Percentiles rank a stretch among this genome's conserved stretches.
These are phyloP conservation scores for Solea solea DNA, from an alignment of 2,113 vertebrate species.

Conservation along the genomic window DNA sequence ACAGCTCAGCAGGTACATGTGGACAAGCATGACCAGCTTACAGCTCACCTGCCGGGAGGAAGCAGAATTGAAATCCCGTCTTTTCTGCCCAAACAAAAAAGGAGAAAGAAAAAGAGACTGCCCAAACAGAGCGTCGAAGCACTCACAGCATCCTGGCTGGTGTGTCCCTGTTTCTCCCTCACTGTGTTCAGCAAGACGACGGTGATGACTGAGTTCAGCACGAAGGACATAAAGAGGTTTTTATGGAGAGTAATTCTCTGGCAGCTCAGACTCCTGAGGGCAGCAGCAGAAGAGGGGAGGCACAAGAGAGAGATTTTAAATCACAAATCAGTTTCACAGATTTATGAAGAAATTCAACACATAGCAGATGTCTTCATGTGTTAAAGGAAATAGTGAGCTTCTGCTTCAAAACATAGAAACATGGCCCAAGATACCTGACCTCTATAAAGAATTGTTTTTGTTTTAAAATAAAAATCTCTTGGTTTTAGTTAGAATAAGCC, in stretches of 20 bases:
- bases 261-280: conserved; percentile 93
- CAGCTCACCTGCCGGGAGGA: conserved; percentile 83
- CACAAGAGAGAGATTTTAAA: not conserved
- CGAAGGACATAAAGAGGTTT: conserved; percentile 96
- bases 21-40: conserved; percentile 90
- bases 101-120: not conserved
- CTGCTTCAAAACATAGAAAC: too few relatives aligned
- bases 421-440: too few relatives aligned
- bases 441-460: too few relatives aligned
- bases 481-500: too few relatives aligned
- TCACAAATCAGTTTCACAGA: too few relatives aligned
- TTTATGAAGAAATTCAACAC: too few relatives aligned
- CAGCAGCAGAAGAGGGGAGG: not conserved
- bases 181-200: conserved; percentile 87
- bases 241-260: conserved; percentile 98
- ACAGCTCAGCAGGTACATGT: conserved; percentile 92
- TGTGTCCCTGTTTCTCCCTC: conserved; percentile 85
- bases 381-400: too few relatives aligned
- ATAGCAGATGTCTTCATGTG: too few relatives aligned
- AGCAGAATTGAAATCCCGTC: accelerated
- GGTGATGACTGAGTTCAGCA: conserved; percentile 91
- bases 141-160: conserved; percentile 89
- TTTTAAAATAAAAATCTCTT: too few relatives aligned
- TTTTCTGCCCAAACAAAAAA: not conserved
- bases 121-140: not conserved